Evolutionary conservation across 2,797 vertebrate genomes (phyloP).

Genomic region (Aythya fuligula): DNA sequence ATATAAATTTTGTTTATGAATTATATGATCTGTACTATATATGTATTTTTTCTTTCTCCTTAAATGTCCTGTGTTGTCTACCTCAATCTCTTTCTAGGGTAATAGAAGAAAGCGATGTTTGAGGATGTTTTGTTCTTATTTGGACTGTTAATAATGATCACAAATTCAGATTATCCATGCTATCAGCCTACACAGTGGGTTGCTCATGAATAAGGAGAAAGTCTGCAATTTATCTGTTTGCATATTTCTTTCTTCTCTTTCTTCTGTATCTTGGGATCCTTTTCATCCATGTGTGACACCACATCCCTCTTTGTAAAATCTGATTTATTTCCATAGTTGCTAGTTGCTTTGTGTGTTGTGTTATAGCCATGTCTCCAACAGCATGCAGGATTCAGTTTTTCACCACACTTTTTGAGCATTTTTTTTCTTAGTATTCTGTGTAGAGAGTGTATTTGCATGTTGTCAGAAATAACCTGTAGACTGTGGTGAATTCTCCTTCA

Average conservation of each 20-base stretch:
- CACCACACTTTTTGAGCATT: too few relatives aligned
- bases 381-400: too few relatives aligned
- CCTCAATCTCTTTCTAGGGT: background rate
- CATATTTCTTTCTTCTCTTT: background rate
- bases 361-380: too few relatives aligned
- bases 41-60: background rate
- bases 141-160: background rate
- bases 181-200: background rate
- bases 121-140: background rate
- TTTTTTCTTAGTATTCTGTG: background rate
- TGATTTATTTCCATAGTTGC: too few relatives aligned
- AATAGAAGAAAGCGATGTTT: background rate
- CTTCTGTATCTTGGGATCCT: rapidly evolving
- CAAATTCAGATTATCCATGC: background rate
- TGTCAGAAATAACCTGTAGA: background rate
- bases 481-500: background rate
- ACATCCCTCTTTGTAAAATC: too few relatives aligned
- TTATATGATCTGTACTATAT: background rate
- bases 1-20: background rate
- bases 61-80: background rate
- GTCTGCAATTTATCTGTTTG: background rate
- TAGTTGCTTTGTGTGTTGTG: too few relatives aligned
- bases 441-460: background rate
- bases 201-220: background rate
- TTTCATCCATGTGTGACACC: too few relatives aligned